A percentile compares a stretch with the other conserved stretches of the same genome.
phyloP scores from a whole-genome alignment of 1,140 invertebrate species.

The Mercenaria mercenaria region DNA sequence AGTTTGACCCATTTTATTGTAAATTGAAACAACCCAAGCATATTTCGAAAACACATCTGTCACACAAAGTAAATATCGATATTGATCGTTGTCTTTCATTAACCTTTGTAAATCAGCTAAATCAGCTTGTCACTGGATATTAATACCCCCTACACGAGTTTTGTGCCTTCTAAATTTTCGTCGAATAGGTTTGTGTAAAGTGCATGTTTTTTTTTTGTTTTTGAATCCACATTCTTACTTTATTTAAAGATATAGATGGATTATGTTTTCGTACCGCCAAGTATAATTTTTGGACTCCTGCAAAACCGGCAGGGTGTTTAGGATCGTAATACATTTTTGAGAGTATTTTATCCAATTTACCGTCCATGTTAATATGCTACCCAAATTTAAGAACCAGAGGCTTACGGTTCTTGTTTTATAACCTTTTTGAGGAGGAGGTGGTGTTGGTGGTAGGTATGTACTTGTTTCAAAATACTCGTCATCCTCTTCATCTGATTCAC shows the following conservation, averaged over 20 bases:
- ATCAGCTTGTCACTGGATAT: constrained; percentile 35
- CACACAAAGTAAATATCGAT: constrained; percentile 20
- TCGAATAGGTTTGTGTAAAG: not conserved
- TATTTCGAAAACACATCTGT: not conserved
- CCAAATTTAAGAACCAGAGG: not conserved
- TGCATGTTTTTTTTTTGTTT: not conserved
- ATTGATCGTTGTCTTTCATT: not conserved
- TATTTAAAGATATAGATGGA: not conserved
- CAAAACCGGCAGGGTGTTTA: not conserved
- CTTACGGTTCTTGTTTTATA: not conserved
- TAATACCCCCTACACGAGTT: constrained; percentile 8
- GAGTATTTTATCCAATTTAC: not conserved
- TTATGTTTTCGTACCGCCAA: not conserved
- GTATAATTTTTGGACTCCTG: not conserved
- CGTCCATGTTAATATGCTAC: not conserved
- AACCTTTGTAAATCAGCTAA: not conserved
- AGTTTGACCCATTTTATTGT: not conserved
- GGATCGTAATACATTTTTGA: not conserved
- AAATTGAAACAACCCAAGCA: not conserved
- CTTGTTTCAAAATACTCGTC: not conserved
- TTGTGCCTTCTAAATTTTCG: not conserved
- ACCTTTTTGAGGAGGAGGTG: not conserved
- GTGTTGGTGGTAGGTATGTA: too few species aligned
- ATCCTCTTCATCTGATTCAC: not conserved
- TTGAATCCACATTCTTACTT: not conserved